A percentile compares a stretch with the other conserved stretches of the same genome.
Conservation (phyloP, 1,140 invertebrate genomes). For the Palaemon carinicauda region DNA sequence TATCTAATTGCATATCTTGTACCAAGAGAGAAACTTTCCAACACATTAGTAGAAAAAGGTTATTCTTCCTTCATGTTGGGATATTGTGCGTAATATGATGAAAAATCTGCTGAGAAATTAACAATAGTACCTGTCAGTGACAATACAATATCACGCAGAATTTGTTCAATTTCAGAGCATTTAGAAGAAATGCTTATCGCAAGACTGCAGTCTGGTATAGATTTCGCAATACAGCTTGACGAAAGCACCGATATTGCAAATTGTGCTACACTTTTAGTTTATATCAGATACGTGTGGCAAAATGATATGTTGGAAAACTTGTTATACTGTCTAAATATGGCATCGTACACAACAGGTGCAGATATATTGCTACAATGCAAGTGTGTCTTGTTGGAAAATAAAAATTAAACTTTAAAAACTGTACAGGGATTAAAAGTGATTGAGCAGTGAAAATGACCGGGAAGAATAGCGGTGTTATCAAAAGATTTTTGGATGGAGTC, state of each 20-base stretch:
- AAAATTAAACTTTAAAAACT: not conserved
- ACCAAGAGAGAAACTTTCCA: not conserved
- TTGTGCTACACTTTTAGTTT: no score
- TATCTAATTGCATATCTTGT: not conserved
- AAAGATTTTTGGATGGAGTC: not conserved
- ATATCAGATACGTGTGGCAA: not conserved
- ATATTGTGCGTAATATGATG: not conserved
- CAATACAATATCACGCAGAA: not conserved
- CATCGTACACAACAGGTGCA: not conserved
- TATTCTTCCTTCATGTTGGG: not conserved
- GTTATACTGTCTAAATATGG: not conserved
- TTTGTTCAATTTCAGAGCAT: not conserved
- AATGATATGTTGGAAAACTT: not conserved
- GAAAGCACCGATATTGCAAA: no score
- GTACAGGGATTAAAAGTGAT: not conserved
- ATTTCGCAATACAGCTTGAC: no score
- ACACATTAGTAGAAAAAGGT: not conserved
- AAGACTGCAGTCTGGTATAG: no score
- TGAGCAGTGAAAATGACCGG: not conserved
- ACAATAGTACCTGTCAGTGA: not conserved
- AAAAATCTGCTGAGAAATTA: not conserved
- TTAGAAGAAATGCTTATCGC: not conserved
- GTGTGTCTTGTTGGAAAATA: not conserved
- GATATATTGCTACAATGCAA: not conserved
- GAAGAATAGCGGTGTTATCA: not conserved